Conservation (phyloP, 2,888 invertebrate species). For the Temnothorax rugatulus region DNA sequence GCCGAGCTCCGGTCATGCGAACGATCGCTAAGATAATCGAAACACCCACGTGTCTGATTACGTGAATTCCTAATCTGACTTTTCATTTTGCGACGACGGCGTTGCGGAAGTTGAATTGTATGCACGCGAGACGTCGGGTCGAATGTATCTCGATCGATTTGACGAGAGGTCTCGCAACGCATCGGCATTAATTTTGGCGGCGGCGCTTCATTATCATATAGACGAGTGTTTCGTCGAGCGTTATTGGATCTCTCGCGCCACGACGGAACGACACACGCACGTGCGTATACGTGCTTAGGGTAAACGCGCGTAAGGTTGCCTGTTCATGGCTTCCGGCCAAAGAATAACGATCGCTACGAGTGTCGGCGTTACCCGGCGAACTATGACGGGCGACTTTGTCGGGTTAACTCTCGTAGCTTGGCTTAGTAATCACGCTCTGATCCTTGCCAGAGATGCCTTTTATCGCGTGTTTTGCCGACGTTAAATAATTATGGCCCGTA, state of each 20-base stretch:
- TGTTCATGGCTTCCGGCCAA: conserved; percentile 77
- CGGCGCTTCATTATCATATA: conserved; percentile 83
- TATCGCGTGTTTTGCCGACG: conserved; percentile 46
- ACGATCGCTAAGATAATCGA: conserved; percentile 33
- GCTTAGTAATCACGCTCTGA: conserved; percentile 59
- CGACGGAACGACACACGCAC: conserved; percentile 75
- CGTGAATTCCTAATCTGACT: conserved; percentile 51
- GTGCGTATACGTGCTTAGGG: conserved; percentile 80
- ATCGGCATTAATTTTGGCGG: conserved; percentile 81
- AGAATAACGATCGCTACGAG: conserved; percentile 70
- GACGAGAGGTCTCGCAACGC: conserved; percentile 71
- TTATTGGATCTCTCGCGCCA: conserved; percentile 80
- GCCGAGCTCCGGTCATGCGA: neutral
- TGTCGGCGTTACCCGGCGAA: conserved; percentile 20
- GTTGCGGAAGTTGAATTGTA: conserved; percentile 64
- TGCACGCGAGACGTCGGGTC: conserved; percentile 61
- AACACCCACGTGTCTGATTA: conserved; percentile 28
- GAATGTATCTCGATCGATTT: conserved; percentile 74
- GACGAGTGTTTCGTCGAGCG: conserved; percentile 83
- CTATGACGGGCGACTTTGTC: conserved; percentile 56
- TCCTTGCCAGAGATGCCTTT: conserved; percentile 36
- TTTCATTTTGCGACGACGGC: conserved; percentile 60
- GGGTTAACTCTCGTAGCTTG: conserved; percentile 59
- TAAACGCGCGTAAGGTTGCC: conserved; percentile 72
- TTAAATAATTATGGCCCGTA: conserved; percentile 42